Evolutionary conservation across 2,888 invertebrate species (phyloP).

Genomic region (Brachylomia viminalis): DNA sequence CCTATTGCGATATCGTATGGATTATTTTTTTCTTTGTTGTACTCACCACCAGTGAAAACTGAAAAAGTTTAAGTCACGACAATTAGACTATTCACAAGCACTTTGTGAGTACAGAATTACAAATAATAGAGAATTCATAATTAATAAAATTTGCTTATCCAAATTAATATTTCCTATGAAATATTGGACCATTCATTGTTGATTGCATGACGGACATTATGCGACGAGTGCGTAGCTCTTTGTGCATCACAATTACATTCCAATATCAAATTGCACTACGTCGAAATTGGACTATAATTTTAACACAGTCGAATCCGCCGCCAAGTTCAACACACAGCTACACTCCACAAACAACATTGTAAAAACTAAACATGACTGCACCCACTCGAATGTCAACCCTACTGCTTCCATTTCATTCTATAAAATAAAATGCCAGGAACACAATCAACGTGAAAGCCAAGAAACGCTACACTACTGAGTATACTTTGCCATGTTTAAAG

Average conservation of each 20-base stretch:
- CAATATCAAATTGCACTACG: slow-evolving; percentile 39
- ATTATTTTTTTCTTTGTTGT: too few species aligned
- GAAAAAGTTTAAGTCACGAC: background rate
- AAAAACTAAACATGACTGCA: slow-evolving; percentile 47
- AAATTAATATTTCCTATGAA: slow-evolving; percentile 1
- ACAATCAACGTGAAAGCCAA: slow-evolving; percentile 62
- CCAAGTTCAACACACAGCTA: slow-evolving; percentile 21
- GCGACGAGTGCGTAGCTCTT: background rate
- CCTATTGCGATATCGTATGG: background rate
- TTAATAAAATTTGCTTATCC: background rate
- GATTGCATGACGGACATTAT: background rate
- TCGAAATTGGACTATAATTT: slow-evolving; percentile 47
- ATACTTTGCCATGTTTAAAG: slow-evolving; percentile 63
- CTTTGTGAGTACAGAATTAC: background rate
- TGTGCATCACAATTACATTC: slow-evolving; percentile 34
- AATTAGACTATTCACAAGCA: too few species aligned
- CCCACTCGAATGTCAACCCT: slow-evolving; percentile 51
- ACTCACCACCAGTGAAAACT: background rate
- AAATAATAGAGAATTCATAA: background rate
- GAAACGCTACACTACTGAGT: slow-evolving; percentile 56
- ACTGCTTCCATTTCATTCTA: slow-evolving; percentile 48
- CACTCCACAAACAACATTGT: slow-evolving; percentile 36
- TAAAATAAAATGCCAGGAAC: slow-evolving; percentile 57
- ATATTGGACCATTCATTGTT: background rate
- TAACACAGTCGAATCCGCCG: slow-evolving; percentile 10